A percentile compares a stretch with the other conserved stretches of the same genome.
Evolutionary conservation across 2,113 vertebrate species (phyloP).

Genomic region (Actenoides hombroni): DNA sequence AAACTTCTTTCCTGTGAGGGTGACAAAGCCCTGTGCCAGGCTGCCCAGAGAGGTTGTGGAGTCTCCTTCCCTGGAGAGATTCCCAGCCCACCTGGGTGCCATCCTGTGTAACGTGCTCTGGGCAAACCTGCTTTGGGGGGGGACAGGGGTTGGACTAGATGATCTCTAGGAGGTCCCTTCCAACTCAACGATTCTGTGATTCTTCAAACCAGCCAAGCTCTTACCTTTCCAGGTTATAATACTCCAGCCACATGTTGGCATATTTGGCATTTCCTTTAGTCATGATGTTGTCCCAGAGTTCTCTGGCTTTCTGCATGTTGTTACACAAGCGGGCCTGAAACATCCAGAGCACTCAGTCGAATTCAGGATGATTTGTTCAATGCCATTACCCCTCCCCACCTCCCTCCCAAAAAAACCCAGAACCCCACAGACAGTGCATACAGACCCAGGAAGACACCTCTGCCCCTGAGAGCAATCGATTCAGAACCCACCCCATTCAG

Average conservation of each 20-base stretch:
- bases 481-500: no score
- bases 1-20: no score
- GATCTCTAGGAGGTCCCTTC: no score
- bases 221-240: constrained; percentile 94
- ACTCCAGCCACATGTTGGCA: constrained; percentile 99
- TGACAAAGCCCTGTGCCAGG: no score
- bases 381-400: no score
- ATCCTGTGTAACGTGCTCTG: no score
- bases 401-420: not conserved
- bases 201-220: not conserved
- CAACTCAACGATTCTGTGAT: not conserved
- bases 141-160: no score
- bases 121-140: no score
- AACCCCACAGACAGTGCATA: not conserved
- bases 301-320: constrained; percentile 97
- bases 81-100: no score
- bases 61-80: no score
- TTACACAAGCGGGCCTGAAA: constrained; percentile 90
- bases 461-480: not conserved
- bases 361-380: not conserved
- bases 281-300: constrained; percentile 97
- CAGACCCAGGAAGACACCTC: not conserved
- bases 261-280: constrained; percentile 97
- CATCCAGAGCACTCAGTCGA: not conserved
- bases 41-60: no score